These are phyloP conservation scores for Megastigmus dorsalis DNA, from an alignment of 2,888 invertebrate genomes.

Conservation along the genomic window DNA sequence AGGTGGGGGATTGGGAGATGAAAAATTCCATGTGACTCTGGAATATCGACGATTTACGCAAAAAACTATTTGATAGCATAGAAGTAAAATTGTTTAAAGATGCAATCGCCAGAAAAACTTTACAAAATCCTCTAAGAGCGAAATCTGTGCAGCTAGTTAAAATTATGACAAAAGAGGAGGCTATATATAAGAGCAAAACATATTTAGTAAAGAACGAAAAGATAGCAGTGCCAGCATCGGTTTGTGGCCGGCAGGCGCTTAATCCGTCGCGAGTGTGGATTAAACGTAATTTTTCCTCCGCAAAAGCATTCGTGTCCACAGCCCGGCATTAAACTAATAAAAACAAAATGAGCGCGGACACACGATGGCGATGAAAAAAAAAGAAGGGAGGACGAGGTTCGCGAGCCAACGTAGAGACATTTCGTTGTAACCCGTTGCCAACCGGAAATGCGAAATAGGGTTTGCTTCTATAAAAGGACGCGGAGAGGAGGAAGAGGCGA, in stretches of 20 bases:
- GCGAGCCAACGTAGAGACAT: no score
- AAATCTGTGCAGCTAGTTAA: no score
- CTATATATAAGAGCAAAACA: not conserved
- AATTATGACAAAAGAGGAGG: no score
- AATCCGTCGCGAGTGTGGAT: slow-evolving; percentile 25
- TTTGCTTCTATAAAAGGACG: no score
- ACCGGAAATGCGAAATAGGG: not conserved
- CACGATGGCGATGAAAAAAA: no score
- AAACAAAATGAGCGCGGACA: no score
- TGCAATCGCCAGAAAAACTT: no score
- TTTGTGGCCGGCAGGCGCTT: not conserved
- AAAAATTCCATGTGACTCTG: not conserved
- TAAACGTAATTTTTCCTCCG: slow-evolving; percentile 41
- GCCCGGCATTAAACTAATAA: slow-evolving; percentile 37
- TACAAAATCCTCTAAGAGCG: no score
- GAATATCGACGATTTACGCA: not conserved
- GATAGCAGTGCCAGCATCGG: not conserved
- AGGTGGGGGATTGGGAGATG: not conserved
- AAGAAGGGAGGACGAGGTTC: no score
- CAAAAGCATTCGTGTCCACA: not conserved
- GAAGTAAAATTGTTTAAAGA: no score
- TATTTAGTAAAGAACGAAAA: not conserved
- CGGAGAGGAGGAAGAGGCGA: no score
- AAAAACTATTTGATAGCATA: not conserved
- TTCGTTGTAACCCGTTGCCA: no score